Conservation (phyloP, 2,113 vertebrate genomes). For the Ptilonorhynchus violaceus region DNA sequence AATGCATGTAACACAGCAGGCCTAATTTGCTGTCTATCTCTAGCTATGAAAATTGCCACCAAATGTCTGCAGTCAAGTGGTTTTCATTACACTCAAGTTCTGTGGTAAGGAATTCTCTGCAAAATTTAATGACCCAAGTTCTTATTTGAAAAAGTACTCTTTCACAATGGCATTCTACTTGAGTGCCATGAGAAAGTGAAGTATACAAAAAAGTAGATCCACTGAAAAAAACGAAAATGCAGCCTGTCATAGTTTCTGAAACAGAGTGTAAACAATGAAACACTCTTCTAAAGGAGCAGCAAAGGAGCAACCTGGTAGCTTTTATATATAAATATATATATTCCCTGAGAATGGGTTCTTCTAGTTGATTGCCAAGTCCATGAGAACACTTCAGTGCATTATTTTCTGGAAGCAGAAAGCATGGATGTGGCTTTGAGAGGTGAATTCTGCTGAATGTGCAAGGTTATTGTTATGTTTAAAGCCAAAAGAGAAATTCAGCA, state of each 20-base stretch:
- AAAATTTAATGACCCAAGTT: background rate
- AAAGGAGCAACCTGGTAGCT: background rate
- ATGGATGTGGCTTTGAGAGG: background rate
- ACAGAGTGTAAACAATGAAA: background rate
- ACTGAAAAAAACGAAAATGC: background rate
- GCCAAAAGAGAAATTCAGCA: background rate
- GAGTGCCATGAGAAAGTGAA: background rate
- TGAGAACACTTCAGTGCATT: background rate
- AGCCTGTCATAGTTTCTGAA: background rate
- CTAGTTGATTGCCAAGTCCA: background rate
- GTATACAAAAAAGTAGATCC: background rate
- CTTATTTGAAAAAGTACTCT: background rate
- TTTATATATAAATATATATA: background rate
- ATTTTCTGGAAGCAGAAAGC: background rate
- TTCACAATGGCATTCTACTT: background rate
- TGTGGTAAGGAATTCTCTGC: background rate
- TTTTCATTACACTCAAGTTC: background rate
- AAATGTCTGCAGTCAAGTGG: background rate
- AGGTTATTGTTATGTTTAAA: background rate
- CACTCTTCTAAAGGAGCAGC: background rate
- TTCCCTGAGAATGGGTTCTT: background rate
- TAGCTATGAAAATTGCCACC: background rate
- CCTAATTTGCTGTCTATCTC: background rate
- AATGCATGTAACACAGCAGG: conserved; percentile 28
- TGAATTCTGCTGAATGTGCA: background rate